These are phyloP conservation scores for Colossoma macropomum DNA, from an alignment of 2,113 vertebrate species.

Conservation along the genomic window DNA sequence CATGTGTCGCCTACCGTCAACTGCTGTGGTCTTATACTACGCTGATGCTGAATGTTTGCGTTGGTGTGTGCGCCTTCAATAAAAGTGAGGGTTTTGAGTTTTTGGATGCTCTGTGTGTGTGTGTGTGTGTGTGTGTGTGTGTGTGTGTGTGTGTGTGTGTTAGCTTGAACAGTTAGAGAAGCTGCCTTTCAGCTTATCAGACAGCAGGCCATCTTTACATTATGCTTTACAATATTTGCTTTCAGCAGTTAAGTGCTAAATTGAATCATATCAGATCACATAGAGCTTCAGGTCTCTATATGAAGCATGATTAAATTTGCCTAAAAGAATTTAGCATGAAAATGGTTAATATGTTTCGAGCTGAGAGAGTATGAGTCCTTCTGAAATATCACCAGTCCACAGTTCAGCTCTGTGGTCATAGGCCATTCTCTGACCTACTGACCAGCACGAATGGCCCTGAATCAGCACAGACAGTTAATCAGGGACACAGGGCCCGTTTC, in stretches of 20 bases:
- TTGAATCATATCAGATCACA: not conserved
- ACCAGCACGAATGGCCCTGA: not conserved
- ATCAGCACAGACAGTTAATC: conserved; percentile 15
- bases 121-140: too few relatives aligned
- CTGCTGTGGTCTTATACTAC: too few relatives aligned
- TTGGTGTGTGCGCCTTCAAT: too few relatives aligned
- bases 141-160: not conserved
- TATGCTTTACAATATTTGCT: not conserved
- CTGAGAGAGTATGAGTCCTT: not conserved
- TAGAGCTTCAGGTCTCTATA: not conserved
- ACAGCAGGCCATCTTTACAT: not conserved
- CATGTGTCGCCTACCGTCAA: too few relatives aligned
- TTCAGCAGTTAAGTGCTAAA: not conserved
- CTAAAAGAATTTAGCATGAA: not conserved
- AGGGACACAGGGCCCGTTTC: conserved; percentile 31
- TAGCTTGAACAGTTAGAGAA: not conserved
- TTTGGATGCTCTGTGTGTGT: not conserved
- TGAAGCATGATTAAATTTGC: not conserved
- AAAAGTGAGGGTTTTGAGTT: conserved; percentile 30
- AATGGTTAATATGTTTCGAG: not conserved
- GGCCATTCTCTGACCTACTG: conserved; percentile 30
- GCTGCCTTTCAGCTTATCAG: too few relatives aligned
- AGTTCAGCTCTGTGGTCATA: conserved; percentile 64
- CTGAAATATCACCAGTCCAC: conserved; percentile 43
- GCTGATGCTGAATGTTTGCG: too few relatives aligned